Evolutionary conservation across 2,113 vertebrate genomes (phyloP).

Genomic region (Alligator sinensis): DNA sequence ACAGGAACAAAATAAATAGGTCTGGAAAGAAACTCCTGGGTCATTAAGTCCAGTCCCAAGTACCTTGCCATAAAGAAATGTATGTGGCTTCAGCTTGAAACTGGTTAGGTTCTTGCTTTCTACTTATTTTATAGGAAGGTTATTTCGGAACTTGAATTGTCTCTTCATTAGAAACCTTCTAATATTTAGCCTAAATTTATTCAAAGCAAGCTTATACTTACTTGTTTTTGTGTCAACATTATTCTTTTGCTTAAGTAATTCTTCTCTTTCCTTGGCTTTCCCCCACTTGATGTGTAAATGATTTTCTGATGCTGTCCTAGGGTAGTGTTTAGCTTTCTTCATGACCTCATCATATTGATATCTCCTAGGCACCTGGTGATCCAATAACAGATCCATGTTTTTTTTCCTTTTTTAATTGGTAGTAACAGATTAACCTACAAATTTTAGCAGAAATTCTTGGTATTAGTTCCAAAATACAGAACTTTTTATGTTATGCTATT

Average conservation of each 20-base stretch:
- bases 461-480: slow-evolving; percentile 35
- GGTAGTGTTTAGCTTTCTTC: background rate
- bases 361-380: background rate
- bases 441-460: slow-evolving; percentile 17
- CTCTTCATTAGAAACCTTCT: background rate
- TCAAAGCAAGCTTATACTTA: too few species aligned
- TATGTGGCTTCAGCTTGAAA: background rate
- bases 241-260: too few species aligned
- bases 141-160: background rate
- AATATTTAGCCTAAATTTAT: too few species aligned
- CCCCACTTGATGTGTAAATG: too few species aligned
- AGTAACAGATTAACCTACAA: background rate
- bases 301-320: background rate
- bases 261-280: background rate
- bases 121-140: background rate
- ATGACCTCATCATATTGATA: fast-evolving
- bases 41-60: background rate
- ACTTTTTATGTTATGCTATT: slow-evolving; percentile 12
- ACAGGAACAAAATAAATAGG: background rate
- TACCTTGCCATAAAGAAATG: background rate
- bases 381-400: background rate
- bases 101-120: background rate
- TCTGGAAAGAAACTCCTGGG: background rate
- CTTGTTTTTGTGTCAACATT: too few species aligned
- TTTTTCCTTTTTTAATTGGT: slow-evolving; percentile 4